phyloP scores from a whole-genome alignment of 2,888 invertebrate genomes.

The Torymus aiolomorphi region DNA sequence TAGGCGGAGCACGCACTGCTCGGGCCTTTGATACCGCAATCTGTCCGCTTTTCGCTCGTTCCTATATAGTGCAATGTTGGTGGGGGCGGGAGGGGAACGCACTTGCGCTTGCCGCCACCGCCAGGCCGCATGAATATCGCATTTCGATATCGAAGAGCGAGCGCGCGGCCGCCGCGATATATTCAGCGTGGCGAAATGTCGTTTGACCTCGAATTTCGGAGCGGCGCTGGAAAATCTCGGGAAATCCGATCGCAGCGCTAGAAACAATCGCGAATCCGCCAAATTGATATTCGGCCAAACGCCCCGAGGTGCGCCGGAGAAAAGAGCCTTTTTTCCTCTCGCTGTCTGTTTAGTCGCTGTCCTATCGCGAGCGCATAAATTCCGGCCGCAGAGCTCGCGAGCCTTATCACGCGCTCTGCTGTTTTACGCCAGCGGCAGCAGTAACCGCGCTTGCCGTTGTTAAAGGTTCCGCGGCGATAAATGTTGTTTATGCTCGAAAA shows the following conservation, averaged over 20 bases:
- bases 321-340: neutral
- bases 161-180: neutral
- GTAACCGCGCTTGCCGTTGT: no score
- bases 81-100: neutral
- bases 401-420: no score
- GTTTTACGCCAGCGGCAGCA: no score
- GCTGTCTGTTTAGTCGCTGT: constrained; percentile 8
- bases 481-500: no score
- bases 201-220: constrained; percentile 37
- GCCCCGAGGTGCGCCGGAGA: no score
- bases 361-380: no score
- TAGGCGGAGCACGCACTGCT: neutral
- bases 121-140: constrained; percentile 13
- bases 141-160: constrained; percentile 7
- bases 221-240: constrained; percentile 32
- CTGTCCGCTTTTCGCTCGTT: constrained; percentile 9
- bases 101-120: neutral
- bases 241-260: constrained; percentile 32
- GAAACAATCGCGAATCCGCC: constrained; percentile 32
- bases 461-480: no score
- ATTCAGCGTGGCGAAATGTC: neutral
- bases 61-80: neutral
- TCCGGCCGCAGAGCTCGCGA: no score
- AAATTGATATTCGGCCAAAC: constrained; percentile 30
- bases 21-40: constrained; percentile 32